A percentile compares a stretch with the other conserved stretches of the same genome.
These are phyloP conservation scores for Maniola hyperantus DNA, from an alignment of 2,888 invertebrate species.

Conservation along the genomic window DNA sequence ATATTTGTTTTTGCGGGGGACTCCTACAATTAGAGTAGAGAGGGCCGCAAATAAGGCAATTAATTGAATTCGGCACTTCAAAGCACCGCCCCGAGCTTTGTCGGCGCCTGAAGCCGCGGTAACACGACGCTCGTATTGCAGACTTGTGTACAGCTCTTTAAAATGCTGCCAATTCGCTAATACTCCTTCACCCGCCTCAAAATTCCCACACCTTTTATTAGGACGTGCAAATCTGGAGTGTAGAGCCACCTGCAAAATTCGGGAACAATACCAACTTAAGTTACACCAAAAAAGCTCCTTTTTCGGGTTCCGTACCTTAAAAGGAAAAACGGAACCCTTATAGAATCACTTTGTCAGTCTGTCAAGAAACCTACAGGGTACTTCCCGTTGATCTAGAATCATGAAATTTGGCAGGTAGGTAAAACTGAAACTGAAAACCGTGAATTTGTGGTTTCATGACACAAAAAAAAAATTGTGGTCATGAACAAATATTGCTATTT, in stretches of 20 bases:
- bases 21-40: slow-evolving; percentile 66
- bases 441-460: no score
- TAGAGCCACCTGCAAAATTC: slow-evolving; percentile 51
- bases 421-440: no score
- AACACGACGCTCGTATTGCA: slow-evolving; percentile 72
- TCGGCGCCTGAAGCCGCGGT: slow-evolving; percentile 64
- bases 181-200: slow-evolving; percentile 48
- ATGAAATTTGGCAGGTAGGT: no score
- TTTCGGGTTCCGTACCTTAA: no score
- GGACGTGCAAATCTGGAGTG: slow-evolving; percentile 35
- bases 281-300: slow-evolving; percentile 46
- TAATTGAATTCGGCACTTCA: slow-evolving; percentile 81
- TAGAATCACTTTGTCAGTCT: no score
- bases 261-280: slow-evolving; percentile 48
- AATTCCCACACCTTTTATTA: slow-evolving; percentile 57
- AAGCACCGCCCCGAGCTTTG: slow-evolving; percentile 74
- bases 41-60: slow-evolving; percentile 77
- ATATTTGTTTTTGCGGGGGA: slow-evolving; percentile 80
- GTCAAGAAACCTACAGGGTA: no score
- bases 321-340: no score
- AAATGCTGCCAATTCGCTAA: slow-evolving; percentile 49
- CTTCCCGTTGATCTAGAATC: no score
- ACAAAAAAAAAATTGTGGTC: no score
- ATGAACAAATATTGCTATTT: no score
- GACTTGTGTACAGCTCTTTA: slow-evolving; percentile 41